Base-by-base conservation (phyloP, 2,797 vertebrate species). In the Lagothrix lagotricha region DNA sequence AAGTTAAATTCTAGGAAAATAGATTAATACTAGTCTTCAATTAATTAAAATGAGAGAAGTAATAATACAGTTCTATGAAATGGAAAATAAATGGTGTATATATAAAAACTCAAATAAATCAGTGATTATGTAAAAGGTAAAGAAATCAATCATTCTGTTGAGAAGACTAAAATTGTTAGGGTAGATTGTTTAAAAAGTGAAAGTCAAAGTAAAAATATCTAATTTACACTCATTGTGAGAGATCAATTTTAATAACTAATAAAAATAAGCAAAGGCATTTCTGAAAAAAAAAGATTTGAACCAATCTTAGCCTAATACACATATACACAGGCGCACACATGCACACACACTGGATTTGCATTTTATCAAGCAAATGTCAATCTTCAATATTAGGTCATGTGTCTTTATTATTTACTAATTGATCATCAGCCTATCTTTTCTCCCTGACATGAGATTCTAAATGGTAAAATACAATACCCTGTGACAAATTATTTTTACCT, bases 391-490 rank as follows among this genome's bases (percentile, higher is more conserved):
- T 24, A 97, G 19, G 22, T 89, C 54, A 77, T 67, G 58, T 83
- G 64, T 91, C 76, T 92, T 0, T 44, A n/a, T 86, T 94, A 87
- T 36, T 86, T 83, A 19, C n/a, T 96, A 67, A 88, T 94, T 8
- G 0, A 13, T 88, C 61, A 84, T 48, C 85, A 41, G 4, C 13
- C 28, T 95, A 9, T 22, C 46, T 94, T 96, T 24, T 9, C 14
- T 28, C 2, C 97, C 72, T 39, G 54, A 48, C 50, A 58, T 22
- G 73, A 52, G 19, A 41, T 22, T 87, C 28, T 94, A 91, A 92
- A 52, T 33, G 72, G 17, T 77, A 96, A 97, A 97, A 95, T 96
- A 93, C 24, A n/a, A 95, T 83, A 83, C 2, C 2, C 70, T 84
- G 12, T 8, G 91, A 96, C 41, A 95, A 20, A 83, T 83, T 73